Base-by-base conservation (phyloP, 2,888 invertebrate genomes). In the Leistus spinibarbis region DNA sequence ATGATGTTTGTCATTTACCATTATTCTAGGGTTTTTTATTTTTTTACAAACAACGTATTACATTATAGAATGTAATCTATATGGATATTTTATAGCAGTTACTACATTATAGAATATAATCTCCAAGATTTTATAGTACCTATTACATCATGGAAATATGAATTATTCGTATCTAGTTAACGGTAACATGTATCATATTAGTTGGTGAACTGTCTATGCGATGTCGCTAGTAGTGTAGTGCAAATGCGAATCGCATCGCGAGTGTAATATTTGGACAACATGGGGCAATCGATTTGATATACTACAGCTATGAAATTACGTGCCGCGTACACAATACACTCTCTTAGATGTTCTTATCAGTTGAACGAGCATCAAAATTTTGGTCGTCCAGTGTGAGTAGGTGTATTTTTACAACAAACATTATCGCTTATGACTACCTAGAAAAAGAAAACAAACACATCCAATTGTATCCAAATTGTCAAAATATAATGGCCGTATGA, bases 231-330 rank as follows among this genome's bases (percentile, higher is more conserved):
- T 60, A 20, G 60, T 16, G 19, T 60, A 10, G 60, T 13, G 54
- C n/a, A n/a, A 40, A 40, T 60, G 3, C 7, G 60, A 19, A 17
- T n/a, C n/a, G 40, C 13, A 40, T 60, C 20, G 17, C 60, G 20
- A 60, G 60, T 10, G 60, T 60, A 22, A 60, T 60, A 40, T 40
- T 40, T 40, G 40, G 40, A 40, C 40, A 40, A 13, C 40, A 40
- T 40, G 40, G 60, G 20, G 22, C 13, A 73, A 73, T 73, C 73
- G 73, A 73, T 73, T 73, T 67, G 57, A 62, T 67, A 73, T 67
- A 67, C 66, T 53, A 57, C 67, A 66, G 73, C 73, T 67, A 73
- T 73, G 73, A 73, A 57, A 66, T 73, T 73, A 67, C 73, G 73
- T 73, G 72, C 56, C 22, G 62, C 64, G 66, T 73, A 63, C 54